Percentiles rank a stretch among this genome's conserved stretches.
Conservation (phyloP, 2,797 vertebrate species). For the Cossypha dichroa region DNA sequence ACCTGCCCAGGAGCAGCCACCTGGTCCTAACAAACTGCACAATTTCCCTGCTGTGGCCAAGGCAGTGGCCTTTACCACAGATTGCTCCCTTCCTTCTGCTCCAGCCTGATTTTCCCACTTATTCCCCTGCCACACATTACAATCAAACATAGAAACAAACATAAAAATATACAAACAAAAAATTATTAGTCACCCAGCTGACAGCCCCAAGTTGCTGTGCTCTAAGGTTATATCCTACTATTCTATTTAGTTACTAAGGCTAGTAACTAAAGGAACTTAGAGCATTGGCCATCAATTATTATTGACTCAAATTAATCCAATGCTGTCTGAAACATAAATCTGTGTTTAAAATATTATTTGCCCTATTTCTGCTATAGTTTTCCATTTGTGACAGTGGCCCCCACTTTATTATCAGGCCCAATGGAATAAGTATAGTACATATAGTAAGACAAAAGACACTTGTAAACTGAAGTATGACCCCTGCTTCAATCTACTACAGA, state of each 20-base stretch:
- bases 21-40: neutral
- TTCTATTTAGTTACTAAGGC: neutral
- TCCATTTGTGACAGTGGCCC: neutral
- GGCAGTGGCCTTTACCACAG: neutral
- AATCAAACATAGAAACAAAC: too few relatives aligned
- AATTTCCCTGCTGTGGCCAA: neutral
- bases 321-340: neutral
- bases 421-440: neutral
- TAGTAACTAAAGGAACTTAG: neutral
- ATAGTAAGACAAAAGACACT: neutral
- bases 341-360: neutral
- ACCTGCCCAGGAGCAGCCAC: neutral
- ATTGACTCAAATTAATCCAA: neutral
- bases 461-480: neutral
- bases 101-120: neutral
- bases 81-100: neutral
- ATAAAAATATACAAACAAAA: neutral
- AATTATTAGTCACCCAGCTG: neutral
- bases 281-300: neutral
- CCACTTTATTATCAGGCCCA: neutral
- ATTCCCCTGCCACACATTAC: neutral
- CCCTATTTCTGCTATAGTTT: neutral
- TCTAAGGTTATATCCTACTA: neutral
- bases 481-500: neutral
- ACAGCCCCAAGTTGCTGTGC: neutral